These are phyloP conservation scores for Lasioglossum zephyrum DNA, from an alignment of 2,888 invertebrate genomes.

Conservation along the genomic window DNA sequence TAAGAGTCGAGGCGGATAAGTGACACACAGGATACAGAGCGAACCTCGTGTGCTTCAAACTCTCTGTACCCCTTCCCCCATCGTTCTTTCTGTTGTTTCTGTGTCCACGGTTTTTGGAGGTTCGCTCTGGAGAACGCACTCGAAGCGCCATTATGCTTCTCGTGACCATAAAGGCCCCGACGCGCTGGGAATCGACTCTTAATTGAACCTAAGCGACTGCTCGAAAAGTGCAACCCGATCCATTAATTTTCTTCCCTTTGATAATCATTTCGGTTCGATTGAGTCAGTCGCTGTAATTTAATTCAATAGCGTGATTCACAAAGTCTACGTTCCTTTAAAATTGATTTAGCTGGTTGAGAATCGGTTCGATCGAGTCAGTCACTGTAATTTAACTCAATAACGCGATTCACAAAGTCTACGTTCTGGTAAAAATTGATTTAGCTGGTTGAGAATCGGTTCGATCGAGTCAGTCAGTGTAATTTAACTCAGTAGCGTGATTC, in stretches of 20 bases:
- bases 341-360: neutral
- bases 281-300: neutral
- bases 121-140: neutral
- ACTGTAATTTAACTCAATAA: too few relatives aligned
- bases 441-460: neutral
- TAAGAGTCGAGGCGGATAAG: conserved; percentile 37
- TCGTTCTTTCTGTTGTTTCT: neutral
- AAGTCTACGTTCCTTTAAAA: neutral
- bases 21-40: conserved; percentile 45
- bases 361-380: too few relatives aligned
- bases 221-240: neutral
- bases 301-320: neutral
- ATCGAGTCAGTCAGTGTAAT: neutral
- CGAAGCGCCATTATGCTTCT: neutral
- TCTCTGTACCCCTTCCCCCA: neutral
- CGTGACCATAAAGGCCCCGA: neutral
- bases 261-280: neutral
- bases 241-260: neutral
- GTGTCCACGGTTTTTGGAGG: neutral
- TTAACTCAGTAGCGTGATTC: neutral
- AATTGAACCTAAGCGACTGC: neutral
- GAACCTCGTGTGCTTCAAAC: conserved; percentile 21
- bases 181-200: neutral
- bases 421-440: too few relatives aligned
- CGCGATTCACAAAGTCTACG: too few relatives aligned